phyloP scores from a whole-genome alignment of 1,140 invertebrate genomes.

The Anagrus nilaparvatae region DNA sequence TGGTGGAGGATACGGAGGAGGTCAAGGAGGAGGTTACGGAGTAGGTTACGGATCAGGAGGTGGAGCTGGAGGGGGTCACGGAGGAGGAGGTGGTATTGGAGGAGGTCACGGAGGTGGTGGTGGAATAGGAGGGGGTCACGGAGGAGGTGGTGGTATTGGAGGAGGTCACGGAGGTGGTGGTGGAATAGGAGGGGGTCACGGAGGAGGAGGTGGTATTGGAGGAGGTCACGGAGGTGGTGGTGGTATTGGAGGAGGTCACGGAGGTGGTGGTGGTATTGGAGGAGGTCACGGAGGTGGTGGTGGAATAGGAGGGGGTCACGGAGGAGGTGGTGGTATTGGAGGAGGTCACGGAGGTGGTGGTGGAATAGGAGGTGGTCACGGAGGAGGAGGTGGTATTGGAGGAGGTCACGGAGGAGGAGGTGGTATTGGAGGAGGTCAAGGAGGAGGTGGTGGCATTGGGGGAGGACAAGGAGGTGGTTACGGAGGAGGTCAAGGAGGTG shows the following conservation, averaged over 20 bases:
- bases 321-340: conserved; percentile 13
- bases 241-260: conserved; percentile 3
- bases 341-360: conserved; percentile 14
- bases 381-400: background rate
- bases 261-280: no score
- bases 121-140: background rate
- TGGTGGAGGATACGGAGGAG: no score
- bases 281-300: conserved; percentile 9
- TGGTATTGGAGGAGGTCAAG: background rate
- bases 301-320: no score
- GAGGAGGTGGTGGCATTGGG: background rate
- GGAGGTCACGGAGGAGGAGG: background rate
- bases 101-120: no score
- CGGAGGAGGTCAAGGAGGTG: conserved; percentile 7
- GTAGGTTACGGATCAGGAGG: no score
- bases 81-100: background rate
- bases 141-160: conserved; percentile 7
- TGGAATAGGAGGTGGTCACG: conserved; percentile 8
- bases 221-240: conserved; percentile 9
- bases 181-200: no score
- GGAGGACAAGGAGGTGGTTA: no score
- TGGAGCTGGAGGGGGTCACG: background rate
- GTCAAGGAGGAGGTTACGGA: no score
- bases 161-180: no score
- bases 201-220: no score